phyloP scores from a whole-genome alignment of 35 echinoderm and acorn worm genomes.

The Apostichopus japonicus region DNA sequence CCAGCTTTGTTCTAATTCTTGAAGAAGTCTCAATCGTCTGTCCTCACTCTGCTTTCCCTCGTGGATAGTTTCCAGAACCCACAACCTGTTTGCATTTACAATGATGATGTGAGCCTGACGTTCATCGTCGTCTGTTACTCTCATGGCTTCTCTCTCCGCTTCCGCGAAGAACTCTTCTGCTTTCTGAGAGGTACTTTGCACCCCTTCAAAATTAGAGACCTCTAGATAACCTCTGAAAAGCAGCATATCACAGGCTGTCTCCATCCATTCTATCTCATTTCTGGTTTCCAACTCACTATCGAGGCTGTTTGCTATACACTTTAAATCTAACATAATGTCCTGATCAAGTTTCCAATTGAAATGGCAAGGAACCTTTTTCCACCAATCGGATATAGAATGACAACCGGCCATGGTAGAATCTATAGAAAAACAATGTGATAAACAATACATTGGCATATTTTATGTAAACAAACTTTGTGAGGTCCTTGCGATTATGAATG shows the following conservation, averaged over 20 bases:
- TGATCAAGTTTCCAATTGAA: constrained; percentile 46
- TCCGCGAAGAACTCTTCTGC: background rate
- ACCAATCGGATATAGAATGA: background rate
- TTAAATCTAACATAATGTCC: background rate
- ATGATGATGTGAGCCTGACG: background rate
- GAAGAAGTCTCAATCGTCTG: too few species aligned
- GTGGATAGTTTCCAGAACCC: too few species aligned
- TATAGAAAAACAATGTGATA: background rate
- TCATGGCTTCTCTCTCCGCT: background rate
- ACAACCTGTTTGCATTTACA: too few species aligned
- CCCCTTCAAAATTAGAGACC: background rate
- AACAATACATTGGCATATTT: too few species aligned
- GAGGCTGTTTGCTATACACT: background rate
- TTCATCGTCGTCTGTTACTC: background rate
- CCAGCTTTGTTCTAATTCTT: too few species aligned
- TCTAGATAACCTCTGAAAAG: background rate
- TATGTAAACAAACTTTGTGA: too few species aligned
- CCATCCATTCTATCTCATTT: background rate
- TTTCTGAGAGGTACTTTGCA: background rate
- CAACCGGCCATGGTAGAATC: background rate
- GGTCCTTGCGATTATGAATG: too few species aligned
- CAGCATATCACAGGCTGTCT: background rate
- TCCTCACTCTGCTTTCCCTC: too few species aligned
- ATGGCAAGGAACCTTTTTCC: constrained; percentile 37
- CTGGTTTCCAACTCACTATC: constrained; percentile 26